Base-by-base conservation (phyloP, 1,140 invertebrate genomes). In the Drosophila aff. region DNA sequence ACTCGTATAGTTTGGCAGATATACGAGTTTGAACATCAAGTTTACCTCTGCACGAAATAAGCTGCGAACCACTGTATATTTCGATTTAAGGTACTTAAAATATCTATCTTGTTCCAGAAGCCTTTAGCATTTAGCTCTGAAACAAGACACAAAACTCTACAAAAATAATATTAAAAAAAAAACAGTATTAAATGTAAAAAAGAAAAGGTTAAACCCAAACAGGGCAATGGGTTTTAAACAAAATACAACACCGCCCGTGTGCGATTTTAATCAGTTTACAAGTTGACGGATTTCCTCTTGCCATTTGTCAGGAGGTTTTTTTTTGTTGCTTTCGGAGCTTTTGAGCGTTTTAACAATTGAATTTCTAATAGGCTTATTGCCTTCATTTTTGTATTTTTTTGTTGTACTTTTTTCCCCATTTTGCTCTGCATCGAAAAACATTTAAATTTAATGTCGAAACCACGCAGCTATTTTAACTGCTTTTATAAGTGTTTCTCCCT, bases 361-460 rank as follows among this genome's bases (percentile, higher is more conserved):
- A 89, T 89, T 84, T 87, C 77, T 89, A 89, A 87, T 89, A 84
- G 83, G 73, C 77, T 80, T 80, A 21, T 87, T 47, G 67, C 9
- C 31, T 40, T 50, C 2, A 8, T 41, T 43, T 44, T 52, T 28
- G 11, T 64, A 28, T 7, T 9, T 7, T 7, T 8, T 31, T 23
- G 2, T 26, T 26, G 26, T 26, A 26, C 4, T 1, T 18, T 26
- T n/a, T 43, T 8, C 26, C 5, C 28, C 8, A 13, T 6, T 38
- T 36, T 61, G n/a, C 61, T 26, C 49, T 62, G 79, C 63, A 84
- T 87, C 77, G 81, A 89, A 87, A 89, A 87, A 67, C 84, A 89
- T 87, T 87, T 87, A 89, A 87, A 84, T 84, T 89, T 89, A 89
- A 87, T 87, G 84, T 74, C 84, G 73, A 78, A 85, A 72, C 53